Percentiles rank a stretch among this genome's conserved stretches.
These are phyloP conservation scores for Paragorgia papillata DNA, from an alignment of 92 coral and sea anemone genomes.

Conservation along the genomic window DNA sequence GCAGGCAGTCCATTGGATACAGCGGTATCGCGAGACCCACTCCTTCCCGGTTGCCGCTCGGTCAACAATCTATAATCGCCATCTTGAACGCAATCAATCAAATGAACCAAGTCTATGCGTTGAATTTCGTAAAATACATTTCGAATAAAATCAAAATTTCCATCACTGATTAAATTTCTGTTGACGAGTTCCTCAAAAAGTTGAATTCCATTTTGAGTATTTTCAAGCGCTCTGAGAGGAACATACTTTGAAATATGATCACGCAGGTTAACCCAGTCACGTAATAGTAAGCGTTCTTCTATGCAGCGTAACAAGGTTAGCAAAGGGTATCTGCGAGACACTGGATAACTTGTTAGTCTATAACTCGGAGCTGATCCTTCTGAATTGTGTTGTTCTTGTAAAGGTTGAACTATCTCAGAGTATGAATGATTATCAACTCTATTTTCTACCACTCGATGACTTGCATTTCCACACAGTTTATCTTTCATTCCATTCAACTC, in stretches of 20 bases:
- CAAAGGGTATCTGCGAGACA: too few relatives aligned
- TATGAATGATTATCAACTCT: too few relatives aligned
- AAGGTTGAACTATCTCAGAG: too few relatives aligned
- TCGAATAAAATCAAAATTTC: not conserved
- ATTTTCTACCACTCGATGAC: too few relatives aligned
- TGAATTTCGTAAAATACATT: not conserved
- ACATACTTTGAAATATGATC: not conserved
- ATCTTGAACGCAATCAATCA: constrained; percentile 1
- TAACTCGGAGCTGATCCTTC: too few relatives aligned
- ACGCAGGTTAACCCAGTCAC: not conserved
- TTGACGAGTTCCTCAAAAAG: constrained; percentile 19
- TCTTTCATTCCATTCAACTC: too few relatives aligned
- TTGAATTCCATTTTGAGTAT: not conserved
- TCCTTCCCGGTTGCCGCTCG: not conserved
- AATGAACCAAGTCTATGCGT: not conserved
- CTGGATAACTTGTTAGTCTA: too few relatives aligned
- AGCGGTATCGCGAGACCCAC: not conserved
- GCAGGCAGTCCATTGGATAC: not conserved
- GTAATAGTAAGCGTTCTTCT: not conserved
- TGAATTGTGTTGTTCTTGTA: too few relatives aligned
- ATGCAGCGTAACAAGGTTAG: not conserved
- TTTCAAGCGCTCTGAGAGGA: not conserved
- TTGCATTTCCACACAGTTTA: too few relatives aligned
- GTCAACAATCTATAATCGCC: not conserved
- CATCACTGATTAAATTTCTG: constrained; percentile 8